These are phyloP conservation scores for Peromyscus leucopus DNA, from an alignment of 2,113 vertebrate species.

Conservation along the genomic window DNA sequence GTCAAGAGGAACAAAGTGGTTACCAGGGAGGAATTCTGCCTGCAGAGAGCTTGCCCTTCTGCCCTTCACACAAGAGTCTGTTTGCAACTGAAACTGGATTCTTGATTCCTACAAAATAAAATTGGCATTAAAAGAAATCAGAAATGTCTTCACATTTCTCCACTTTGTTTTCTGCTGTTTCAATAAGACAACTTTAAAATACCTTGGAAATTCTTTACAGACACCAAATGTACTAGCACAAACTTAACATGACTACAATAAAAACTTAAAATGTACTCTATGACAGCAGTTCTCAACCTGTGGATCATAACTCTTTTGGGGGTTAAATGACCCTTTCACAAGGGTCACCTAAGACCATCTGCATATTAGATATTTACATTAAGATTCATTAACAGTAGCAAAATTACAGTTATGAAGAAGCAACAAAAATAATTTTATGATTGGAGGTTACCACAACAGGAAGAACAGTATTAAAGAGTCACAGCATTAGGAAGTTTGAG, in stretches of 20 bases:
- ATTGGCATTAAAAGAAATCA: constrained; percentile 79
- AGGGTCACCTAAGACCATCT: neutral
- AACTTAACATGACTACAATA: constrained; percentile 18
- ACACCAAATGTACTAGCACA: constrained; percentile 20
- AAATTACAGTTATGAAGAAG: neutral
- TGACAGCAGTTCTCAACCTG: neutral
- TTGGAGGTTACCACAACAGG: neutral
- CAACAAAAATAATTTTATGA: neutral
- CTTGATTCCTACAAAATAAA: constrained; percentile 94
- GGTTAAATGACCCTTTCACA: neutral
- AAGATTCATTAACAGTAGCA: neutral
- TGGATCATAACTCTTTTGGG: neutral
- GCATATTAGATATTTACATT: neutral
- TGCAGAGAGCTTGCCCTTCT: constrained; percentile 99
- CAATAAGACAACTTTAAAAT: constrained; percentile 61
- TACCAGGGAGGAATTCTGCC: constrained; percentile 99
- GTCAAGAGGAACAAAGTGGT: constrained; percentile 86
- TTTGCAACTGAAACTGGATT: constrained; percentile 98
- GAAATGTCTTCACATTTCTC: constrained; percentile 68
- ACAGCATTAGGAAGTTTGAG: neutral
- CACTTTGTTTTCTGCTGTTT: constrained; percentile 14
- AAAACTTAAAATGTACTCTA: neutral
- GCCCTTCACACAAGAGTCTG: constrained; percentile 96
- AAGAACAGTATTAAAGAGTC: neutral
- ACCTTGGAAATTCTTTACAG: constrained; percentile 49